phyloP scores from a whole-genome alignment of 2,888 invertebrate species.

The Ormyrus pomaceus region DNA sequence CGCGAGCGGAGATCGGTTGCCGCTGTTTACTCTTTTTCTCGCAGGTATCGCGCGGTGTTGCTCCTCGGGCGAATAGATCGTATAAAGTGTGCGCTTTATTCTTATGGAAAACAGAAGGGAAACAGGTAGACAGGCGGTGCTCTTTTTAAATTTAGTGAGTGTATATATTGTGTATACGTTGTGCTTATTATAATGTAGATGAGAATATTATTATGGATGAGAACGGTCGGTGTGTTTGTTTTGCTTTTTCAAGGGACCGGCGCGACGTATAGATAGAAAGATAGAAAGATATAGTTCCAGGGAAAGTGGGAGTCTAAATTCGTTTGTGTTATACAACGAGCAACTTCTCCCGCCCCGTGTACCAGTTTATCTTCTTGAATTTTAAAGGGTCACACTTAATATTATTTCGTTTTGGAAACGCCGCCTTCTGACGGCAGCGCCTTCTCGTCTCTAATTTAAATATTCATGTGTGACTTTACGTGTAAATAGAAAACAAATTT shows the following conservation, averaged over 20 bases:
- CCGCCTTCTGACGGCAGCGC: not conserved
- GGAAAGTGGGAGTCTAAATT: slow-evolving; percentile 50
- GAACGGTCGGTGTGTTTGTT: not conserved
- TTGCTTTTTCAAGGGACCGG: slow-evolving; percentile 12
- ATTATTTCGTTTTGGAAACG: too few species aligned
- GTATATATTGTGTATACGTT: too few species aligned
- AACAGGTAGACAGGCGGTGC: too few species aligned
- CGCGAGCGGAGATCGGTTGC: not conserved
- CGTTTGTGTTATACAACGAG: slow-evolving; percentile 48
- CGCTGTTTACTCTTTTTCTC: not conserved
- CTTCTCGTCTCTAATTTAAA: too few species aligned
- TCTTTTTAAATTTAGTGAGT: too few species aligned
- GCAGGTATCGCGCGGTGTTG: not conserved
- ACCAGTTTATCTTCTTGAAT: slow-evolving; percentile 9
- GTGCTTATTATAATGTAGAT: slow-evolving; percentile 37
- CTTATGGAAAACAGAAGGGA: too few species aligned
- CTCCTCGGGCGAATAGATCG: too few species aligned
- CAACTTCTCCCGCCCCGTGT: not conserved
- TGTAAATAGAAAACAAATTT: too few species aligned
- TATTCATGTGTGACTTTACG: too few species aligned
- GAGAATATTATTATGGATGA: slow-evolving; percentile 30
- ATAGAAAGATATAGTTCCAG: slow-evolving; percentile 42
- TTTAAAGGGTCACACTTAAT: not conserved
- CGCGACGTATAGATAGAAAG: slow-evolving; percentile 24
- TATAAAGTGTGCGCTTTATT: not conserved